These are phyloP conservation scores for Panurus biarmicus DNA, from an alignment of 2,113 vertebrate genomes.

Conservation along the genomic window DNA sequence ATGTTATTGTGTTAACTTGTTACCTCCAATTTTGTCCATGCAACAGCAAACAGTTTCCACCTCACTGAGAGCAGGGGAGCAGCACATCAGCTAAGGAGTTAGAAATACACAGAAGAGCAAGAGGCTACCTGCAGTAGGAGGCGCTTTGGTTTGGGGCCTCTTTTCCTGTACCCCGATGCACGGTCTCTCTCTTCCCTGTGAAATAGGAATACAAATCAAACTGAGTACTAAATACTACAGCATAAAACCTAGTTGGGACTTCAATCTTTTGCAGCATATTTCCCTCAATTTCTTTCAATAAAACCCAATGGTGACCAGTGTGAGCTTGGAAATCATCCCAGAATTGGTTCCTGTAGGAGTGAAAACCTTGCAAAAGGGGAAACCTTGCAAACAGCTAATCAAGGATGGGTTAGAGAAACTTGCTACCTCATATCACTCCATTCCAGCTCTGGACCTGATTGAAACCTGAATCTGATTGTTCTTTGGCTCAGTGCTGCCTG, in stretches of 20 bases:
- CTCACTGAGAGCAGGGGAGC: neutral
- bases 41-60: neutral
- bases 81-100: neutral
- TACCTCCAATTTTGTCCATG: neutral
- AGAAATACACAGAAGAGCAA: conserved; percentile 10
- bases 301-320: neutral
- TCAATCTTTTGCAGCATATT: neutral
- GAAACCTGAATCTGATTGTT: neutral
- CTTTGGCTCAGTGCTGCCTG: neutral
- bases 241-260: neutral
- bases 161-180: conserved; percentile 90
- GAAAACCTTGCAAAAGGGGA: neutral
- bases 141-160: conserved; percentile 92
- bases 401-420: neutral
- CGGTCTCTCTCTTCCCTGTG: conserved; percentile 90
- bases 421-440: neutral
- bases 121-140: conserved; percentile 88
- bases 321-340: neutral
- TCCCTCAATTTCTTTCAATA: neutral
- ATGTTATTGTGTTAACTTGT: neutral
- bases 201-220: conserved; percentile 39
- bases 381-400: neutral
- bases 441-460: neutral
- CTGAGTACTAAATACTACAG: neutral
- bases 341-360: neutral